These are phyloP conservation scores for Isichthys henryi DNA, from an alignment of 2,113 vertebrate species.

Conservation along the genomic window DNA sequence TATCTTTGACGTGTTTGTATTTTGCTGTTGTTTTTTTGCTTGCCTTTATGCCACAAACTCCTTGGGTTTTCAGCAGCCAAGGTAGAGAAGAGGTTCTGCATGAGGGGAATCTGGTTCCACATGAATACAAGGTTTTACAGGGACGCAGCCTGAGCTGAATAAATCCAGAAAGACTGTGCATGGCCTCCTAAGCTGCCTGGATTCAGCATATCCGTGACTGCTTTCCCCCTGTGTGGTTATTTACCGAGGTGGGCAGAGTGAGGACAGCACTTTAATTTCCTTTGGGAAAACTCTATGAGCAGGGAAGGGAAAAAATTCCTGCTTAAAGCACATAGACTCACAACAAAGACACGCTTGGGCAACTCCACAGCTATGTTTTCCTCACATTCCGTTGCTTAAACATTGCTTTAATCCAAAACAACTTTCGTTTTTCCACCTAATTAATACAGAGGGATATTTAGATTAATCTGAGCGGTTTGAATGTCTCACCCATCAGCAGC, in stretches of 20 bases:
- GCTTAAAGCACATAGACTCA: not conserved
- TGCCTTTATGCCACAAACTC: not conserved
- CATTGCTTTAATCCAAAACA: not conserved
- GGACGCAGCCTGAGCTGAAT: not conserved
- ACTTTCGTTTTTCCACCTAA: not conserved
- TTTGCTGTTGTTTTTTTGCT: not conserved
- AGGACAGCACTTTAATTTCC: conserved; percentile 8
- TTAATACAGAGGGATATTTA: not conserved
- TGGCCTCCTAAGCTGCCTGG: conserved; percentile 15
- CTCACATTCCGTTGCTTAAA: not conserved
- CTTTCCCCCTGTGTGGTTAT: conserved; percentile 28
- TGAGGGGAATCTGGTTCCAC: not conserved
- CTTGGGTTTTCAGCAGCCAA: not conserved
- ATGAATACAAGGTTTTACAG: not conserved
- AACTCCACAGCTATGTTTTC: not conserved
- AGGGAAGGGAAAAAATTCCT: not conserved
- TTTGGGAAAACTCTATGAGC: not conserved
- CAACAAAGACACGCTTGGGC: not conserved
- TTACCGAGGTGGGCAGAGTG: conserved; percentile 22
- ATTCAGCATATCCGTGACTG: not conserved
- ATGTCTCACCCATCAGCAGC: not conserved
- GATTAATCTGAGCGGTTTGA: not conserved
- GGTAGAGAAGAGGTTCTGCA: not conserved
- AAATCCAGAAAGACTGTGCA: conserved; percentile 28
- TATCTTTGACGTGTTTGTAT: not conserved